Evolutionary conservation across 2,113 vertebrate species (phyloP).

Genomic region (Acanthisitta chloris): DNA sequence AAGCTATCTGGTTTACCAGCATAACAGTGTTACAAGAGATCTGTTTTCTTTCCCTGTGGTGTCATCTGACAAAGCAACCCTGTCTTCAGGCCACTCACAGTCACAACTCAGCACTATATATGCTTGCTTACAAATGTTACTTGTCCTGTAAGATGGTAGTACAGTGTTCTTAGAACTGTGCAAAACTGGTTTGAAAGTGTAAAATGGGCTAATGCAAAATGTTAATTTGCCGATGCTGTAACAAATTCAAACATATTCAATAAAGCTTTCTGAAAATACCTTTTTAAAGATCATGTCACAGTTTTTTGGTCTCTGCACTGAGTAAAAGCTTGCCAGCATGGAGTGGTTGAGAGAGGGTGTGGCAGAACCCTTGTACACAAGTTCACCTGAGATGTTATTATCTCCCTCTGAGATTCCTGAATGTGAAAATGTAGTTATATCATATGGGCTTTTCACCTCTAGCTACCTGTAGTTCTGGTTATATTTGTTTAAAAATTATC

Average conservation of each 20-base stretch:
- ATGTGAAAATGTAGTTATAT: not conserved
- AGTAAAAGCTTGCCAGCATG: not conserved
- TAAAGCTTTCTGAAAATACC: conserved; percentile 26
- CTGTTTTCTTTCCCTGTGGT: not conserved
- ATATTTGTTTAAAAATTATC: not conserved
- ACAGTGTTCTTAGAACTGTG: not conserved
- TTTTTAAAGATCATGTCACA: not conserved
- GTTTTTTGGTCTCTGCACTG: not conserved
- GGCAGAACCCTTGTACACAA: not conserved
- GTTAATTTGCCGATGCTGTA: not conserved
- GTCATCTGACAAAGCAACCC: not conserved
- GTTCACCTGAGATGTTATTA: not conserved
- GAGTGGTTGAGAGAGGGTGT: not conserved
- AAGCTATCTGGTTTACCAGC: not conserved
- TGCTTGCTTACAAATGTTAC: not conserved
- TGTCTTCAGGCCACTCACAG: not conserved
- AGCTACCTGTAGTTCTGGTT: not conserved
- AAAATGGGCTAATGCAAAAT: not conserved
- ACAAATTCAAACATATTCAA: not conserved
- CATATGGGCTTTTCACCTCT: not conserved
- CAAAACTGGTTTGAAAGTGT: not conserved
- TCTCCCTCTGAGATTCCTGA: not conserved
- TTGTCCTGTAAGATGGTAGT: not conserved
- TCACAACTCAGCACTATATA: not conserved
- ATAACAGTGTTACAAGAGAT: not conserved